These are phyloP conservation scores for Gyrodactylus salaris DNA, from an alignment of 1,140 invertebrate species.

Conservation along the genomic window DNA sequence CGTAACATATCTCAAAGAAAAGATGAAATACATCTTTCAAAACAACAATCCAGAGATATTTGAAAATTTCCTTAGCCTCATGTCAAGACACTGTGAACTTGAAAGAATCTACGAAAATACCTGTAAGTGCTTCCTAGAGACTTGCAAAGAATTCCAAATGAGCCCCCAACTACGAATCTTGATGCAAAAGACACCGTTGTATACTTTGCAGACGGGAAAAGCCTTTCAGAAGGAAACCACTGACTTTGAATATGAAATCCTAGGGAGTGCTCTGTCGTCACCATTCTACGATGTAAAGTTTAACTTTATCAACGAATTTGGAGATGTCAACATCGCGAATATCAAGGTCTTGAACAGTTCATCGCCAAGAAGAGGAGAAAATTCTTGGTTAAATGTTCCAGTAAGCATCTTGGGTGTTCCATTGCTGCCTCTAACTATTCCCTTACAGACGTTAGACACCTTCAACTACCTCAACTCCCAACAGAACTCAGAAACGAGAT, in stretches of 20 bases:
- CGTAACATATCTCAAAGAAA: not conserved
- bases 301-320: not conserved
- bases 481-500: not conserved
- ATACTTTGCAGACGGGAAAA: not conserved
- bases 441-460: not conserved
- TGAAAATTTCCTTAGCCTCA: not conserved
- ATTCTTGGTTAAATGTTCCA: not conserved
- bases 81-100: not conserved
- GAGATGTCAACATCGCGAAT: not conserved
- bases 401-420: not conserved
- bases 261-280: not conserved
- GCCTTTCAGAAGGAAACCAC: not conserved
- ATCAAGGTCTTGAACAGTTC: not conserved
- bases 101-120: not conserved
- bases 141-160: too few species aligned
- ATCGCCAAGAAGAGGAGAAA: too few species aligned
- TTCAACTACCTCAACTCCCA: not conserved
- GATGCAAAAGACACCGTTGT: too few species aligned
- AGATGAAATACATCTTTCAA: not conserved
- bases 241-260: not conserved
- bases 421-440: not conserved
- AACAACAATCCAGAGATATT: not conserved
- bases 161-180: too few species aligned
- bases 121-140: not conserved
- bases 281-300: not conserved